These are phyloP conservation scores for Platysteira castanea DNA, from an alignment of 2,113 vertebrate genomes.

Conservation along the genomic window DNA sequence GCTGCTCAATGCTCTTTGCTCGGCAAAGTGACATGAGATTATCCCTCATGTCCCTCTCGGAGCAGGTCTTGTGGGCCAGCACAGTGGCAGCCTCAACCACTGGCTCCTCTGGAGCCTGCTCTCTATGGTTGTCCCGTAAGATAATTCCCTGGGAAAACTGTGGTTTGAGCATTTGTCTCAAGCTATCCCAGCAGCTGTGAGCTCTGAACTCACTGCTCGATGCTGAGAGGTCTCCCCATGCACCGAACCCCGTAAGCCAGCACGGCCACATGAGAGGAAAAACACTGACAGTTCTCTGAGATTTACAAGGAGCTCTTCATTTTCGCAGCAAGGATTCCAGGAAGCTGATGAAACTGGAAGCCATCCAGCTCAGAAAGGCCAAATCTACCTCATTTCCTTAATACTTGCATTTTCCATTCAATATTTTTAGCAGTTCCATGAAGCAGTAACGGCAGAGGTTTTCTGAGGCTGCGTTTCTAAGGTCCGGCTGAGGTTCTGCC, in stretches of 20 bases:
- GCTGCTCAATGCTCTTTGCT: neutral
- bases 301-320: slow-evolving; percentile 60
- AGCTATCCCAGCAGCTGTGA: neutral
- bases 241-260: rapidly evolving
- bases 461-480: slow-evolving; percentile 36
- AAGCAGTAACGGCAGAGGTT: slow-evolving; percentile 36
- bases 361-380: slow-evolving; percentile 38
- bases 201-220: neutral
- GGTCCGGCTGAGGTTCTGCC: neutral
- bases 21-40: neutral
- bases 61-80: neutral
- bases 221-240: neutral
- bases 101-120: neutral
- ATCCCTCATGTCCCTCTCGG: rapidly evolving
- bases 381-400: slow-evolving; percentile 63
- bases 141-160: neutral
- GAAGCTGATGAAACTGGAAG: slow-evolving; percentile 66
- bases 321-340: neutral
- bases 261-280: neutral
- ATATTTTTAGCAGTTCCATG: slow-evolving; percentile 49
- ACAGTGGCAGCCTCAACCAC: neutral
- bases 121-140: neutral
- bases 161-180: neutral
- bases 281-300: slow-evolving; percentile 36
- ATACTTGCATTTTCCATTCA: slow-evolving; percentile 59